These are phyloP conservation scores for Platorchestia sp. DNA, from an alignment of 1,140 invertebrate genomes.

Conservation along the genomic window DNA sequence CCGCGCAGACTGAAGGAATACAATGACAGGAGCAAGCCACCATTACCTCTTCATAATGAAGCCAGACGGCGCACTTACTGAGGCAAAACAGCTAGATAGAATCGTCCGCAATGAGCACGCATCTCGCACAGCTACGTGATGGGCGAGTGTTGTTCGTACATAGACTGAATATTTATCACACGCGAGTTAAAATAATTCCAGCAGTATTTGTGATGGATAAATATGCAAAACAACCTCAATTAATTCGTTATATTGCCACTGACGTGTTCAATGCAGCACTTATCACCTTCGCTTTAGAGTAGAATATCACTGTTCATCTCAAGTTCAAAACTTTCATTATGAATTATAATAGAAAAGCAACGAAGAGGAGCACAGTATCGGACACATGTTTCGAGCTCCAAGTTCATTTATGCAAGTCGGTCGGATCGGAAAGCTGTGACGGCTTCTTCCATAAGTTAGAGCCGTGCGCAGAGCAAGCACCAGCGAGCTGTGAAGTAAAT, in stretches of 20 bases:
- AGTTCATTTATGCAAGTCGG: conserved; percentile 25
- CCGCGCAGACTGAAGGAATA: conserved; percentile 27
- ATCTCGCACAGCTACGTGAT: neutral
- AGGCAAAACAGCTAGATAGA: conserved; percentile 19
- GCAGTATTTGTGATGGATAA: no score
- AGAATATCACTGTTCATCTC: no score
- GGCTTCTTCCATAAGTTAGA: conserved; percentile 43
- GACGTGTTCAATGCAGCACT: neutral
- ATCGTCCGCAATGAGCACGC: neutral
- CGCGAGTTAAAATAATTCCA: no score
- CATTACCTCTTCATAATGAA: conserved; percentile 38
- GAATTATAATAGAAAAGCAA: neutral
- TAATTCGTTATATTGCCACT: neutral
- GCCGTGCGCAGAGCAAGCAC: neutral
- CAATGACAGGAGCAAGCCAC: conserved; percentile 27
- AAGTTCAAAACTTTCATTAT: neutral
- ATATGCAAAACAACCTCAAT: no score
- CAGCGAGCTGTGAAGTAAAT: conserved; percentile 42
- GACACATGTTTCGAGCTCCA: neutral
- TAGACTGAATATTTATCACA: neutral
- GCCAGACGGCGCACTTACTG: neutral
- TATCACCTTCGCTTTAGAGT: no score
- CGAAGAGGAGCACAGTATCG: neutral
- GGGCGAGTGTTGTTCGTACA: neutral
- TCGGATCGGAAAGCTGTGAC: conserved; percentile 11